Evolutionary conservation across 2,113 vertebrate genomes (phyloP).

Genomic region (Chlamydotis undulata): DNA sequence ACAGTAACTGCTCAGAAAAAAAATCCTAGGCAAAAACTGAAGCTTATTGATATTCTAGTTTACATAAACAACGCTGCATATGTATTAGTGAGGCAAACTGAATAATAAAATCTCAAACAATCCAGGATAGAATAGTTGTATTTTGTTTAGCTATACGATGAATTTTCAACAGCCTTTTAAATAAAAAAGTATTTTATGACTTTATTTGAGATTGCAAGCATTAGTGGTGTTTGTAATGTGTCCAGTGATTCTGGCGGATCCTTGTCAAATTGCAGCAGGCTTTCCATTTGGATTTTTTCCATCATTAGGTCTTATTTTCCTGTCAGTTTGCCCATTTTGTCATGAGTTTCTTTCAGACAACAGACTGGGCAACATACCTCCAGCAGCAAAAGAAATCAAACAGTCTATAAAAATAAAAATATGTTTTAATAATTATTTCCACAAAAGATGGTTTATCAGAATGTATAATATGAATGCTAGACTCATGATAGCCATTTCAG

Average conservation of each 20-base stretch:
- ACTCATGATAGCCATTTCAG: not conserved
- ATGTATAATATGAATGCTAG: not conserved
- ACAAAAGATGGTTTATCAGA: slow-evolving; percentile 2
- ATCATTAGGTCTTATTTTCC: slow-evolving; percentile 59
- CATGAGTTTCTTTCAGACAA: slow-evolving; percentile 40
- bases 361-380: slow-evolving; percentile 37
- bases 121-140: not conserved
- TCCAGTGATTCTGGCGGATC: slow-evolving; percentile 20
- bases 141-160: not conserved
- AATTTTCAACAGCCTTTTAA: not conserved
- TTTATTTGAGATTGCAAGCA: not conserved
- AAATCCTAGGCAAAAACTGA: not conserved
- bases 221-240: not conserved
- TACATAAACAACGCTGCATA: not conserved
- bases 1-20: not conserved
- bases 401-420: slow-evolving; percentile 23
- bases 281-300: slow-evolving; percentile 46
- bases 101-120: slow-evolving; percentile 7
- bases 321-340: slow-evolving; percentile 56
- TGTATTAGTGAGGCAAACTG: not conserved
- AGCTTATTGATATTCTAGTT: not conserved
- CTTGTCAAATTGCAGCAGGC: slow-evolving; percentile 17
- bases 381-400: slow-evolving; percentile 31
- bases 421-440: slow-evolving; percentile 11
- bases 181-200: not conserved